Conservation (phyloP, 2,113 vertebrate species). For the Oostethus manadensis region DNA sequence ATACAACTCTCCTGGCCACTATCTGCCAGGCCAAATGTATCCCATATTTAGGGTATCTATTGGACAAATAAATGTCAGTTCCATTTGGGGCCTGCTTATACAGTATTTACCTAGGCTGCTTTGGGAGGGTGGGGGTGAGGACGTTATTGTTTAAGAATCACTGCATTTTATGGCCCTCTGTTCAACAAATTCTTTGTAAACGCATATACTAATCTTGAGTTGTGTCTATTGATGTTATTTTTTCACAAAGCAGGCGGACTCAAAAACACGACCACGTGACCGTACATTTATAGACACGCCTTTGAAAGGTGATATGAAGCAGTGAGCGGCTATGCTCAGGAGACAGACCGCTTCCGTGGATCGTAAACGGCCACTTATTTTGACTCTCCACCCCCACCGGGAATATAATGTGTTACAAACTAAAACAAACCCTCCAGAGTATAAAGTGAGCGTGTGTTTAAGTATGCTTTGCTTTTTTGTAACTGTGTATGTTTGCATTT, state of each 20-base stretch:
- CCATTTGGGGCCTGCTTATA: constrained; percentile 59
- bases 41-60: constrained; percentile 42
- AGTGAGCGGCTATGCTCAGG: constrained; percentile 30
- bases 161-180: neutral
- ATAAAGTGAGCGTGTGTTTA: constrained; percentile 7
- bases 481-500: constrained; percentile 7
- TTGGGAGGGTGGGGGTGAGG: constrained; percentile 31
- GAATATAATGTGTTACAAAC: constrained; percentile 24
- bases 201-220: neutral
- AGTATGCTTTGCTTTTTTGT: constrained; percentile 50
- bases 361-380: constrained; percentile 31
- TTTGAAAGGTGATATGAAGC: constrained; percentile 43
- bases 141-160: constrained; percentile 20
- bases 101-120: constrained; percentile 55
- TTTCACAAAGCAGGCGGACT: neutral
- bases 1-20: constrained; percentile 56
- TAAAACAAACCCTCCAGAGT: constrained; percentile 21
- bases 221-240: neutral
- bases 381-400: constrained; percentile 17
- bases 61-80: constrained; percentile 67
- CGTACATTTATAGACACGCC: constrained; percentile 31
- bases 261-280: neutral
- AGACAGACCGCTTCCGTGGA: constrained; percentile 11
- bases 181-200: neutral
- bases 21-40: constrained; percentile 54